Base-by-base conservation (phyloP, 2,113 vertebrate species). In the Equus quagga region DNA sequence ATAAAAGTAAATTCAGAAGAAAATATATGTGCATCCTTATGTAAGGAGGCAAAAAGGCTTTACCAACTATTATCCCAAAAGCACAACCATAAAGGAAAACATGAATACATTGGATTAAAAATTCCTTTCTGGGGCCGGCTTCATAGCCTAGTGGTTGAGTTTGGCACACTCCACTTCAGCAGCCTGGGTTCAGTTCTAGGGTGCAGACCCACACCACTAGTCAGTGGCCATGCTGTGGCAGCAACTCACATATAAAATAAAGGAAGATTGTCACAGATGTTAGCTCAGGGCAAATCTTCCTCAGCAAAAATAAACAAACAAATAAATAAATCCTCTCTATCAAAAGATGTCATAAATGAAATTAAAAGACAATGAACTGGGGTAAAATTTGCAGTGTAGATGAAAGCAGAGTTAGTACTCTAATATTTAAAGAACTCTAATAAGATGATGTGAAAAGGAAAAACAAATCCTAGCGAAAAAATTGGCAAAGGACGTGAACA, bases 1-100 rank as follows among this genome's bases (percentile, higher is more conserved):
- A 70, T 60, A 95, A 87, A 91, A 88, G 58, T 72, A 78, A 90
- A 87, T 78, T 89, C 15, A 51, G 82, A 84, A 64, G 41, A 84
- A 94, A 78, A 65, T 58, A 60, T 7, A 60, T 60, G 9, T 69
- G 60, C 10, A 70, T 70, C 41, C 12, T 65, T 64, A 65, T 13
- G 24, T 13, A 44, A 70, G 2, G 15, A 14, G 18, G 26, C 69
- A 3, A 62, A 54, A 89, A 65, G 33, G 10, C 19, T 44, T 83
- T 46, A 49, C 19, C 49, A 41, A 23, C 15, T 89, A 36, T 49
- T 95, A 21, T 87, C 70, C 8, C 82, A 58, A 62, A 96, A 81
- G 24, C 18, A 70, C 24, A 72, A 11, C 12, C 17, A 11, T 60
- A 85, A 78, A 95, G 46, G 19, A 79, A 93, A 93, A 18, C 21